Evolutionary conservation across 2,113 vertebrate genomes (phyloP).

Genomic region (Rhagologus leucostigma): DNA sequence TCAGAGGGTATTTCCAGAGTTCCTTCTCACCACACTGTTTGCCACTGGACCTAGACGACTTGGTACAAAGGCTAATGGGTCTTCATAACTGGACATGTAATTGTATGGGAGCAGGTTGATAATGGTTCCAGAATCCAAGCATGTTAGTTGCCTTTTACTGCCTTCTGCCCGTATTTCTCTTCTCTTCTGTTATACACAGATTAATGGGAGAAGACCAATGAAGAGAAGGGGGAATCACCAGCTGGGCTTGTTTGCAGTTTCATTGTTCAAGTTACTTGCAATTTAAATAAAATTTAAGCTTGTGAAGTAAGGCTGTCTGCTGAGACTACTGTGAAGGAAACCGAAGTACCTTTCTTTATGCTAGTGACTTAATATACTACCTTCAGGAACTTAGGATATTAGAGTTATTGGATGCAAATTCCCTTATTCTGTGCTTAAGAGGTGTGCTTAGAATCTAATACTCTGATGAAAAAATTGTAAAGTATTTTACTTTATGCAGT

Average conservation of each 20-base stretch:
- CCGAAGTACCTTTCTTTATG: background rate
- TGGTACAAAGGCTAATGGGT: background rate
- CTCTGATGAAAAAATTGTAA: background rate
- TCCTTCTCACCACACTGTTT: background rate
- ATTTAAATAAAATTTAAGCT: background rate
- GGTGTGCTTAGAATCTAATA: background rate
- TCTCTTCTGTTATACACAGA: background rate
- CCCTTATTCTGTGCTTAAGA: background rate
- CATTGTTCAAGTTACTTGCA: background rate
- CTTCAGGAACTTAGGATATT: background rate
- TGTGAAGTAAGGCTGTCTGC: background rate
- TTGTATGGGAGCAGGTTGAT: background rate
- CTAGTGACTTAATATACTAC: background rate
- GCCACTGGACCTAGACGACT: background rate
- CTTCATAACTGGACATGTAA: background rate
- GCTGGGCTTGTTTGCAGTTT: background rate
- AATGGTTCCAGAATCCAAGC: background rate
- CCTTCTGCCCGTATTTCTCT: background rate
- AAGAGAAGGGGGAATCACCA: background rate
- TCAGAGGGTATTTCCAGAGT: background rate
- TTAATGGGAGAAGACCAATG: background rate
- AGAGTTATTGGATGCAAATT: background rate
- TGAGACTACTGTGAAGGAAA: background rate
- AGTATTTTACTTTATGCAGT: background rate
- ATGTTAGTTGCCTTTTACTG: background rate